These are phyloP conservation scores for Clinocottus analis DNA, from an alignment of 2,113 vertebrate genomes.

Conservation along the genomic window DNA sequence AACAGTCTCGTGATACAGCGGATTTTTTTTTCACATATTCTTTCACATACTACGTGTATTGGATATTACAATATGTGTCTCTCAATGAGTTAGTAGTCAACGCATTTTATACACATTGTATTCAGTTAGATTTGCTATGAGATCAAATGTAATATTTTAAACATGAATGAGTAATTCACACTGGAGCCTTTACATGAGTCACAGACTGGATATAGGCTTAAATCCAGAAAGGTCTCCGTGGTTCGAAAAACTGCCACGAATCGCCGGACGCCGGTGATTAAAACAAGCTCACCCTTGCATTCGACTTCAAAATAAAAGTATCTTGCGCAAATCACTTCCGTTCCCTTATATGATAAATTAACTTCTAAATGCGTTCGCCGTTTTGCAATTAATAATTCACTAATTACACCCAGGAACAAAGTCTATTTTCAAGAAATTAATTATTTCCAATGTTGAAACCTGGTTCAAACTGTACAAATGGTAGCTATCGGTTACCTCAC, in stretches of 20 bases:
- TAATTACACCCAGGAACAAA: rapidly evolving
- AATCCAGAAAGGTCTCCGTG: conserved; percentile 30
- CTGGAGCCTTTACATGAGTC: background rate
- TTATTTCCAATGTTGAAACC: background rate
- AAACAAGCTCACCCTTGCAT: conserved; percentile 36
- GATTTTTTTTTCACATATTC: background rate
- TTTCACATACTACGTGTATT: background rate
- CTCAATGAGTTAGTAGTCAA: background rate
- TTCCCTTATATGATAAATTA: background rate
- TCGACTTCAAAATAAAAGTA: conserved; percentile 58
- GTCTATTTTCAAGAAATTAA: background rate
- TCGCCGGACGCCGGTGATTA: conserved; percentile 7
- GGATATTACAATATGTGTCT: background rate
- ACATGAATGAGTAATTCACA: background rate
- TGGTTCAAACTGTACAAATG: background rate
- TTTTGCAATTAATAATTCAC: background rate
- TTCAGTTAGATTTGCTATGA: background rate
- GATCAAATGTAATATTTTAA: background rate
- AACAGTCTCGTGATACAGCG: background rate
- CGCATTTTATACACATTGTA: background rate
- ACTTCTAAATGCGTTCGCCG: background rate
- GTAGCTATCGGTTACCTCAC: background rate
- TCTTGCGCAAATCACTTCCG: background rate
- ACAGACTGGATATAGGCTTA: background rate
- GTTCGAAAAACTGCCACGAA: background rate